Evolutionary conservation across 2,888 invertebrate genomes (phyloP).

Genomic region (Cephus sareptanus): DNA sequence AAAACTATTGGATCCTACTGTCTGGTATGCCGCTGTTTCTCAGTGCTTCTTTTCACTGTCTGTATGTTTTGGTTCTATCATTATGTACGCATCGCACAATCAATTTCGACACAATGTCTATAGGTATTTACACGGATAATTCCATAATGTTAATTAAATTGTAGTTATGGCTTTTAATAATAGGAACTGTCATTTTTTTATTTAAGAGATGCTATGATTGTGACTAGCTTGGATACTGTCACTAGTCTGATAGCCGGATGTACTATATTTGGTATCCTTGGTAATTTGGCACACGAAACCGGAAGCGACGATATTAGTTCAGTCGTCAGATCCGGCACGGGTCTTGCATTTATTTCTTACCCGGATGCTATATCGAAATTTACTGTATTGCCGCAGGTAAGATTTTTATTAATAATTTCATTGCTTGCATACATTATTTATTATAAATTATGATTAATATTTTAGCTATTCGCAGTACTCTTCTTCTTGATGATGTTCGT

Average conservation of each 20-base stretch:
- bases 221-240: conserved; percentile 83
- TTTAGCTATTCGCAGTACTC: conserved; percentile 82
- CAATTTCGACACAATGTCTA: conserved; percentile 72
- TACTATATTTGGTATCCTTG: conserved; percentile 86
- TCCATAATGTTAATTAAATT: background rate
- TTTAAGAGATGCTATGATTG: conserved; percentile 78
- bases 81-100: conserved; percentile 74
- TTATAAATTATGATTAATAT: conserved; percentile 62
- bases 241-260: conserved; percentile 85
- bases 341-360: conserved; percentile 86
- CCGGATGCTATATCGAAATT: conserved; percentile 86
- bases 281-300: conserved; percentile 79
- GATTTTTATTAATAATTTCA: background rate
- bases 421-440: background rate
- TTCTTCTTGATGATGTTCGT: conserved; percentile 87
- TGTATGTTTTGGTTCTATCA: conserved; percentile 73
- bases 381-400: conserved; percentile 75
- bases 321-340: conserved; percentile 81
- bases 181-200: conserved; percentile 16
- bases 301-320: conserved; percentile 71
- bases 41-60: conserved; percentile 75
- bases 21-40: conserved; percentile 75
- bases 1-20: conserved; percentile 72
- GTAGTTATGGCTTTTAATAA: background rate
- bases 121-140: conserved; percentile 58